Base-by-base conservation (phyloP, 2,888 invertebrate genomes). In the Callimorpha dominula region DNA sequence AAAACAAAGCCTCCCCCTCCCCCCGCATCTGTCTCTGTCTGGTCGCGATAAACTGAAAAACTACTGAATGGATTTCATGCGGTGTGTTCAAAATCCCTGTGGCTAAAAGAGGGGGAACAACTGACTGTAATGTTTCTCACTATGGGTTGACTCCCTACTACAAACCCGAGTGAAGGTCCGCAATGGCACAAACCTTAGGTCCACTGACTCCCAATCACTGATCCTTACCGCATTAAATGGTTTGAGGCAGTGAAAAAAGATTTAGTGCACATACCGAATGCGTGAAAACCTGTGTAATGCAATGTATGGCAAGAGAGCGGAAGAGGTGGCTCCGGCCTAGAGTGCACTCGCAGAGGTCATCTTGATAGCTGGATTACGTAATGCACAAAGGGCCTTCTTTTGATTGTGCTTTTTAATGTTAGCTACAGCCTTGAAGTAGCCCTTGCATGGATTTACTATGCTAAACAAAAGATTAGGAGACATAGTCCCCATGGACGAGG, bases 301-400 rank as follows among this genome's bases (percentile, higher is more conserved):
- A 1, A 66, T 52, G 66, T 14, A 66, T 1, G 66, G 66, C 15
- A 66, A 50, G 14, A 50, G 52, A 31, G 50, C 66, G 1, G 50
- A 66, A 50, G 66, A 66, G 50, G 31, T 66, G 7, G 66, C 66
- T 1, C 49, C 66, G 20, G 66, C 66, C 14, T 52, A 50, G 31
- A 66, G 66, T 40, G 66, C 66, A 7, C 40, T 65, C 54, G 49
- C 54, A 62, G 57, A 54, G 12, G 57, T 68, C 6, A 15, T 57
- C 50, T 52, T 66, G 14, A 66, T 66, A 31, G 66, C 66, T 31
- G 66, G 66, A 11, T n/a, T 50, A 3, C n/a, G 66, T 6, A 66
- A 66, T 31, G 66, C 66, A 20, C 66, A 46, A 14, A 66, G 50
- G 31, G 50, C 14, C 15, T 65, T 63, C 40, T 63, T 63, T 40